These are phyloP conservation scores for Choristoneura rosaceana DNA, from an alignment of 2,888 invertebrate species.

Conservation along the genomic window DNA sequence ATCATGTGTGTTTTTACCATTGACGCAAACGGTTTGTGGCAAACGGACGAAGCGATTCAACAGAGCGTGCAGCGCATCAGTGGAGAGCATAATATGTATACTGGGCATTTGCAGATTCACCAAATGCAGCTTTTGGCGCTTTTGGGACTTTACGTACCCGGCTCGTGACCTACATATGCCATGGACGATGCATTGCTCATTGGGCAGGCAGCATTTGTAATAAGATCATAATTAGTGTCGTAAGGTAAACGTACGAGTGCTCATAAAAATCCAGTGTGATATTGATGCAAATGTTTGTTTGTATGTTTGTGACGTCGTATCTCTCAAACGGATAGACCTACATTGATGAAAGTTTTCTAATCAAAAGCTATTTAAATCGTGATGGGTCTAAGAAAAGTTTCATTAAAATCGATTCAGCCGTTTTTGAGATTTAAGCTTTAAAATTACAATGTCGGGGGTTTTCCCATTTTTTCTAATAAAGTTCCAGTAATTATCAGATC, in stretches of 20 bases:
- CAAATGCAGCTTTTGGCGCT: constrained; percentile 23
- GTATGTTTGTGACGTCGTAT: too few species aligned
- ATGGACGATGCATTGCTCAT: constrained; percentile 11
- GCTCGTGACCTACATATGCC: constrained; percentile 32
- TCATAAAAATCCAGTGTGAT: too few species aligned
- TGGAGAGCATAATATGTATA: not conserved
- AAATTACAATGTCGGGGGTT: too few species aligned
- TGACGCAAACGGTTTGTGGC: constrained; percentile 8
- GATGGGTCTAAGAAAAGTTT: too few species aligned
- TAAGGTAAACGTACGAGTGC: too few species aligned
- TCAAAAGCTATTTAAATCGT: too few species aligned
- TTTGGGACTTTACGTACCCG: constrained; percentile 28
- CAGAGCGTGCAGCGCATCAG: constrained; percentile 17
- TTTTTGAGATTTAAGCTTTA: too few species aligned
- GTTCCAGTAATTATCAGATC: too few species aligned
- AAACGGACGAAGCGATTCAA: constrained; percentile 19
- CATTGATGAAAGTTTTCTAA: too few species aligned
- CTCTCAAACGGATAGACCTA: too few species aligned
- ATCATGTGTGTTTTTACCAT: not conserved
- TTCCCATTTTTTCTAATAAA: too few species aligned
- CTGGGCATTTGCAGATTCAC: constrained; percentile 22
- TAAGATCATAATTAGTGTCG: not conserved
- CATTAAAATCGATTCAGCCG: too few species aligned
- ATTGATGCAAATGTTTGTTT: not conserved
- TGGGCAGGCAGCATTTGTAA: not conserved